Evolutionary conservation across 2,888 invertebrate species (phyloP), one percentile per base, ranked within the genome.

Genomic region (Octonoba sinensis): DNA sequence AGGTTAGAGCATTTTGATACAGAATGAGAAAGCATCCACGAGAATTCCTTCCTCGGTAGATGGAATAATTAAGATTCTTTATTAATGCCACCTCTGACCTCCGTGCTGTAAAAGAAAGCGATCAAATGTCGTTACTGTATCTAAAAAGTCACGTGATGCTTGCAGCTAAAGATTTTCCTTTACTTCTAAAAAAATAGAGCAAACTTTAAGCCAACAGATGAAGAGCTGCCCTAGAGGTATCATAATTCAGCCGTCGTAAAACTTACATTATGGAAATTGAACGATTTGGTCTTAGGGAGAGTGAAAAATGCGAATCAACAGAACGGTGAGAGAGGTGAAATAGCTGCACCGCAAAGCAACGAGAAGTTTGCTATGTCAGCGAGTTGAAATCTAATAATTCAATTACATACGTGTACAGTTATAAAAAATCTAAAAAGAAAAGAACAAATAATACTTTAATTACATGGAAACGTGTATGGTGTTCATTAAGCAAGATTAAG

Each of bases 21-120:
- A 59, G 67, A 79, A 65, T 59, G 27, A 51, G 66, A 22, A 57
- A 70, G 64, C 70, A 70, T 70, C 57, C 36, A 22, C 12, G 67
- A 73, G 47, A 64, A 73, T 73, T 20, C 67, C 62, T 81, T 81
- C 62, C 22, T 67, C 69, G 73, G 73, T 74, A 64, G 73, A 73
- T 74, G 62, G 57, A 81, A 73, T 81, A 81, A 81, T 81, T 81
- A 81, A 64, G 64, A 46, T 69, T 73, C 79, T 81, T 81, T 81
- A 73, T 73, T 79, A 79, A 64, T 69, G 51, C 69, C 69, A 69
- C 79, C 79, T 49, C 54, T 69, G 79, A 69, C 79, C 69, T 59
- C 36, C 15, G 36, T 16, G 47, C 18, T 20, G 66, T 71, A 46
- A 79, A 66, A 56, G 60, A 57, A 67, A 67, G 51, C 22, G 18